Evolutionary conservation across 2,113 vertebrate genomes (phyloP).

Genomic region (Periophthalmus modestus): DNA sequence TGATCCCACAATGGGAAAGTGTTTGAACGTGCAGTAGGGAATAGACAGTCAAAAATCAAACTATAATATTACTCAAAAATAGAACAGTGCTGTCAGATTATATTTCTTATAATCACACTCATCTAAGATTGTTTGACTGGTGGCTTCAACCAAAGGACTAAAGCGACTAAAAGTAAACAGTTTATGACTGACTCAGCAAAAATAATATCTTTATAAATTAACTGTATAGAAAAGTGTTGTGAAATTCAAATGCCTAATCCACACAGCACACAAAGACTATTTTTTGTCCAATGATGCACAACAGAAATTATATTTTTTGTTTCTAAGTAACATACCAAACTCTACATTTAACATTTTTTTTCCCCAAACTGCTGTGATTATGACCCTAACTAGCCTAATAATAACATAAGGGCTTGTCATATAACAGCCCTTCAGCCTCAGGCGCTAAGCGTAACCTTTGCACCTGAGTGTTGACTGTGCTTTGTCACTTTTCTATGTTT

Average conservation of each 20-base stretch:
- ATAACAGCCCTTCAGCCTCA: constrained; percentile 27
- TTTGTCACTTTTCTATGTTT: constrained; percentile 57
- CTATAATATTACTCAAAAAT: too few relatives aligned
- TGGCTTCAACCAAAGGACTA: neutral
- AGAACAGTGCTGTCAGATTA: neutral
- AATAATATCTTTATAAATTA: neutral
- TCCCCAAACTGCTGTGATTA: constrained; percentile 26
- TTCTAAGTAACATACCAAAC: too few relatives aligned
- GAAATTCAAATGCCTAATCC: neutral
- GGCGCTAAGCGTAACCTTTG: constrained; percentile 40
- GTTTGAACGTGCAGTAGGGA: too few relatives aligned
- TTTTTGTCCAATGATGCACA: neutral
- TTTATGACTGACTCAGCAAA: neutral
- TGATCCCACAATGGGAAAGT: too few relatives aligned
- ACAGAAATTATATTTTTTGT: neutral
- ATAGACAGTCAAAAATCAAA: too few relatives aligned
- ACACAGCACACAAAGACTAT: too few relatives aligned
- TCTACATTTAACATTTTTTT: constrained; percentile 7
- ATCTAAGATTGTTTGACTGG: too few relatives aligned
- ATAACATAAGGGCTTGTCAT: constrained; percentile 20
- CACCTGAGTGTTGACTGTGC: constrained; percentile 56
- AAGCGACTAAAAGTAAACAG: neutral
- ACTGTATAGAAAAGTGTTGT: neutral
- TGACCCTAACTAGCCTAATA: constrained; percentile 36
- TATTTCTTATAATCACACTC: neutral